Percentiles rank a stretch among this genome's conserved stretches.
Evolutionary conservation across 2,888 invertebrate genomes (phyloP).

Genomic region (Flexamia atlantica): DNA sequence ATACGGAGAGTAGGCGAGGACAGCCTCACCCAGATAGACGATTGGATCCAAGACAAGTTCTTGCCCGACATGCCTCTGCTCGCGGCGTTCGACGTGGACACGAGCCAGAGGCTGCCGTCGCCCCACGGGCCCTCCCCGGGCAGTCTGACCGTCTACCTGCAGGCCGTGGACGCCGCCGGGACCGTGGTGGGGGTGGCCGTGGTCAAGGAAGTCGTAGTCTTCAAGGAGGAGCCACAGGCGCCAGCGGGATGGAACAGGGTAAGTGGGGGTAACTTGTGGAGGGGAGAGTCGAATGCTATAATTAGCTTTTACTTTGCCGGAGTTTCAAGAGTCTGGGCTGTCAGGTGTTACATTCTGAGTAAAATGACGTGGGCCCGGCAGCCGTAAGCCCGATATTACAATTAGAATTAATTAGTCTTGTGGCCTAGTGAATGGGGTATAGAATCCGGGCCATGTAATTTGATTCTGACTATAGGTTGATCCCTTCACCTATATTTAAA

Average conservation of each 20-base stretch:
- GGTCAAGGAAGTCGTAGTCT: not conserved
- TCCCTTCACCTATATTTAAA: too few relatives aligned
- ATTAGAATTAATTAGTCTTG: too few relatives aligned
- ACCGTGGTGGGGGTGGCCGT: not conserved
- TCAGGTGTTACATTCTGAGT: too few relatives aligned
- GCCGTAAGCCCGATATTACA: too few relatives aligned
- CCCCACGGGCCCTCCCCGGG: constrained; percentile 21
- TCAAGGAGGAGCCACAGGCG: not conserved
- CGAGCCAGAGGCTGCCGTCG: not conserved
- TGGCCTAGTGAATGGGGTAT: too few relatives aligned
- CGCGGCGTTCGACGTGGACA: not conserved
- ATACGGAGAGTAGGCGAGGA: not conserved
- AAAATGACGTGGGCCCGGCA: too few relatives aligned
- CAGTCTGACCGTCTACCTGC: not conserved
- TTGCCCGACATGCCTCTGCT: constrained; percentile 11
- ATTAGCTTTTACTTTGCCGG: too few relatives aligned
- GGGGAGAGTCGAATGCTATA: not conserved
- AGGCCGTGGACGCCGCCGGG: not conserved
- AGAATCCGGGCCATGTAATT: too few relatives aligned
- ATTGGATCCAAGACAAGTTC: constrained; percentile 8
- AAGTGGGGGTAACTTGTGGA: not conserved
- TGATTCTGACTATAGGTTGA: too few relatives aligned
- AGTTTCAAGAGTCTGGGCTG: too few relatives aligned
- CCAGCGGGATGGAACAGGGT: not conserved
- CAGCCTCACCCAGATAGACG: not conserved